Evolutionary conservation across 2,113 vertebrate species (phyloP), one percentile per base, ranked within the genome.

Genomic region (Procapra przewalskii): DNA sequence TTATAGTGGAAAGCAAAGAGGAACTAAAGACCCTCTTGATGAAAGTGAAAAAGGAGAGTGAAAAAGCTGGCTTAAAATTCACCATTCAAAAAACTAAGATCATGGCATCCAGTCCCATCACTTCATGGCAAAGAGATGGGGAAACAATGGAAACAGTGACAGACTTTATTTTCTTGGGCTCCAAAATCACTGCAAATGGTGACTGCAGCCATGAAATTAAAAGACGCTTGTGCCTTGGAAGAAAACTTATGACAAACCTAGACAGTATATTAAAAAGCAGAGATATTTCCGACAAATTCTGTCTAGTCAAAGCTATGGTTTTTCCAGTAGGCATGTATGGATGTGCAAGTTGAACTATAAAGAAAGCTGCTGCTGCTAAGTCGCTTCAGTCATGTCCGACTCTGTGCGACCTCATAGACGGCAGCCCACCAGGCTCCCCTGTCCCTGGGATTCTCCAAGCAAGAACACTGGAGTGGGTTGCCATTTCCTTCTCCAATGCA

Each of bases 211-310:
- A n/a, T 9, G 33, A 67, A n/a, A 67, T 67, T n/a, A n/a, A 67
- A 67, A 67, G 16, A 67, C 1, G 0, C 64, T 67, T 19, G 33
- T 17, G 0, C 33, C 64, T n/a, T 67, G 16, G 33, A n/a, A n/a
- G 64, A 67, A 67, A 67, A n/a, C 16, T 17, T 67, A 67, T n/a
- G 64, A 67, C 64, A n/a, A n/a, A 67, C 33, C 16, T 67, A 67
- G 8, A n/a, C 33, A 67, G 64, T 19, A 9, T 19, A 67, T n/a
- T 67, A 67, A 67, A 67, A 67, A 67, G 64, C 64, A 67, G 16
- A 67, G 33, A 67, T 33, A 67, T 67, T 67, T n/a, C 64, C 1
- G 8, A 67, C 16, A 67, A 67, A n/a, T 19, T 64, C 62, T n/a
- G 33, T n/a, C 64, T n/a, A n/a, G 64, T n/a, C 33, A 67, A n/a